A percentile compares a stretch with the other conserved stretches of the same genome.
phyloP scores from a whole-genome alignment of 2,888 invertebrate genomes.

The Rhingia campestris region DNA sequence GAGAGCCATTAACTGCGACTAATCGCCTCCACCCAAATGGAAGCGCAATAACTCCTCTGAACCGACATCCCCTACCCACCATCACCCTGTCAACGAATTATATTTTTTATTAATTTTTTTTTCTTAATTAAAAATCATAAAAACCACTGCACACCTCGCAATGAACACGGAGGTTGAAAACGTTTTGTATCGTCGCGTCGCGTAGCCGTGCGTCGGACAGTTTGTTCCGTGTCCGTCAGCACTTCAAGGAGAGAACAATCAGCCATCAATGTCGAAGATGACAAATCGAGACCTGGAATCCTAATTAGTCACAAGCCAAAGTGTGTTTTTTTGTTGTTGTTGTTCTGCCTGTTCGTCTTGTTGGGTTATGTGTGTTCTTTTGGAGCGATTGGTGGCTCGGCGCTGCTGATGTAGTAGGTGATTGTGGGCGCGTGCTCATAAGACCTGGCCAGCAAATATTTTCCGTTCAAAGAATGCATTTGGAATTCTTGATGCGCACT shows the following conservation, averaged over 20 bases:
- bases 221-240: slow-evolving; percentile 73
- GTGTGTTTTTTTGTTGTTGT: slow-evolving; percentile 11
- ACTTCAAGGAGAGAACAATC: slow-evolving; percentile 73
- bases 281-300: slow-evolving; percentile 74
- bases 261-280: slow-evolving; percentile 74
- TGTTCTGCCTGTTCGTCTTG: not conserved
- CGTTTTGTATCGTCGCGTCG: slow-evolving; percentile 28
- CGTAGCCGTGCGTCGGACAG: slow-evolving; percentile 35
- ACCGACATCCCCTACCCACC: not conserved
- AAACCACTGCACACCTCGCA: not conserved
- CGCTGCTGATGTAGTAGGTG: slow-evolving; percentile 69
- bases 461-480: slow-evolving; percentile 61
- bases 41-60: slow-evolving; percentile 37
- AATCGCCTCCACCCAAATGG: slow-evolving; percentile 57
- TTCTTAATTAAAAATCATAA: slow-evolving; percentile 42
- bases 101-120: slow-evolving; percentile 52
- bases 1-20: slow-evolving; percentile 37
- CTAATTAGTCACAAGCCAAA: slow-evolving; percentile 64
- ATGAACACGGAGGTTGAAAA: slow-evolving; percentile 45
- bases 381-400: slow-evolving; percentile 33
- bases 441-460: slow-evolving; percentile 52
- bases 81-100: slow-evolving; percentile 41
- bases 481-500: slow-evolving; percentile 70
- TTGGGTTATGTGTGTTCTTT: slow-evolving; percentile 36
- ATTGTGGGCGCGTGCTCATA: slow-evolving; percentile 74